These are phyloP conservation scores for Rafetus swinhoei DNA, from an alignment of 2,113 vertebrate genomes.

Conservation along the genomic window DNA sequence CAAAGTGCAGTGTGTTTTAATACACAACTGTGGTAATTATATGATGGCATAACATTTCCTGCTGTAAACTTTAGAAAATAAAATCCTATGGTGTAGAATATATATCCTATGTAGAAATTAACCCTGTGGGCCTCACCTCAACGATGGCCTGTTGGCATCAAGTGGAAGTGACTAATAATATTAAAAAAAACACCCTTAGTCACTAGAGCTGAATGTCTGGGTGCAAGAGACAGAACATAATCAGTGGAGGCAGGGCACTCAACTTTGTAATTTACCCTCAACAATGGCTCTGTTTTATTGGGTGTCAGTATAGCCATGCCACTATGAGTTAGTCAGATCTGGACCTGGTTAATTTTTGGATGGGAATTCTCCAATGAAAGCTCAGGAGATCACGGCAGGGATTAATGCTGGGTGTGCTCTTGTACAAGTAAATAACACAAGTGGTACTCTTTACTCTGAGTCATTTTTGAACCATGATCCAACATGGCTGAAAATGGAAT, in stretches of 20 bases:
- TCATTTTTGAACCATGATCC: slow-evolving; percentile 16
- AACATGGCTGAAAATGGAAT: background rate
- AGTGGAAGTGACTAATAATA: background rate
- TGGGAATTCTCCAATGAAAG: slow-evolving; percentile 44
- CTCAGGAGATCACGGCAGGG: background rate
- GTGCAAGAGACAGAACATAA: background rate
- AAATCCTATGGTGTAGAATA: background rate
- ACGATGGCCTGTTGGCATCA: background rate
- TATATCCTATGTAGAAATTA: background rate
- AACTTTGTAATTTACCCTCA: background rate
- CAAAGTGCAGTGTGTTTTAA: background rate
- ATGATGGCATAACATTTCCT: background rate
- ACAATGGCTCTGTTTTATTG: background rate
- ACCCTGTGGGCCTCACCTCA: background rate
- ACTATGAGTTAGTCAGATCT: background rate
- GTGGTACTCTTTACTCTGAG: slow-evolving; percentile 43
- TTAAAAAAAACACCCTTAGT: background rate
- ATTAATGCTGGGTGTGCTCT: background rate
- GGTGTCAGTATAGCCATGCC: background rate
- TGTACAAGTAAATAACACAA: slow-evolving; percentile 49
- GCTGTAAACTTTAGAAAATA: background rate
- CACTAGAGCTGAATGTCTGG: background rate
- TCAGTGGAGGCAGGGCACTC: slow-evolving; percentile 2
- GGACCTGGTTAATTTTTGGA: background rate
- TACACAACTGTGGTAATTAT: background rate